Conservation (phyloP, 2,113 vertebrate genomes). For the Diphyllodes magnificus region DNA sequence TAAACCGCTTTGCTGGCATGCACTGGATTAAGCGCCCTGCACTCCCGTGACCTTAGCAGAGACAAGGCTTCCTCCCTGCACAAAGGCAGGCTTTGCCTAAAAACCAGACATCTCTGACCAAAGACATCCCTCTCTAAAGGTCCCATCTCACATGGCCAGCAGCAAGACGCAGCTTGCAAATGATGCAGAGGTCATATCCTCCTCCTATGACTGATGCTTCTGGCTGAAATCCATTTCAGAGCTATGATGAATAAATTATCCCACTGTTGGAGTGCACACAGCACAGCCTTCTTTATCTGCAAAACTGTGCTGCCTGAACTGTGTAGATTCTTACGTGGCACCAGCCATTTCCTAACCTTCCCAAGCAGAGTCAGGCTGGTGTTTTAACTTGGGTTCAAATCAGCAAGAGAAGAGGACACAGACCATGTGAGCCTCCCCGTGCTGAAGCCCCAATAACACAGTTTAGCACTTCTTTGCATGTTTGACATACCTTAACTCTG, state of each 20-base stretch:
- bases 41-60: not conserved
- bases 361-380: not conserved
- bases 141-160: not conserved
- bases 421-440: not conserved
- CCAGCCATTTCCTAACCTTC: not conserved
- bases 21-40: not conserved
- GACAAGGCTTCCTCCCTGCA: not conserved
- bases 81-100: constrained; percentile 18
- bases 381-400: not conserved
- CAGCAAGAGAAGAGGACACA: not conserved
- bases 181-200: not conserved
- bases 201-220: not conserved
- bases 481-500: not conserved
- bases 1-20: not conserved
- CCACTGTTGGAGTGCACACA: fast-evolving
- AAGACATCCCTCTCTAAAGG: not conserved
- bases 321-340: not conserved
- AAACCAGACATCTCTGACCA: not conserved
- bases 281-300: not conserved
- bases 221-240: not conserved
- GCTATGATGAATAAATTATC: not conserved
- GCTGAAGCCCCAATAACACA: not conserved
- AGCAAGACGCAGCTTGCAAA: not conserved
- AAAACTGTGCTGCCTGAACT: not conserved
- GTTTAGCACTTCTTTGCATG: not conserved